phyloP scores from a whole-genome alignment of 2,113 vertebrate species.

The Sturnus vulgaris region DNA sequence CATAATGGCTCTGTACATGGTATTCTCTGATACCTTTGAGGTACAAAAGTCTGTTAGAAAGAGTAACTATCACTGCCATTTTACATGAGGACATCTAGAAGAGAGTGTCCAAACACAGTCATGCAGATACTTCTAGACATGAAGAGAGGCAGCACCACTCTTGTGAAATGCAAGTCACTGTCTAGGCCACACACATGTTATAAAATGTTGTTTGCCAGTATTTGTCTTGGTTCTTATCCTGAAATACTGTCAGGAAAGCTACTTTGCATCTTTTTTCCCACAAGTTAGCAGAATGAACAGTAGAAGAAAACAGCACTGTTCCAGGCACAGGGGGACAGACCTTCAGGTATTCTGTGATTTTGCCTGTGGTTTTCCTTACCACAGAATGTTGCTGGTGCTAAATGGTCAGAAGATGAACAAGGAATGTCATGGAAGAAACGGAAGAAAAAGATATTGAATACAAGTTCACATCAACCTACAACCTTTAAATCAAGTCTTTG shows the following conservation, averaged over 20 bases:
- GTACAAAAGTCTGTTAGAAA: neutral
- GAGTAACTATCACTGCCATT: neutral
- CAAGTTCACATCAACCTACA: neutral
- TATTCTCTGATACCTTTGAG: neutral
- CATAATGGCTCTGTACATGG: rapidly evolving
- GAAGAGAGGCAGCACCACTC: neutral
- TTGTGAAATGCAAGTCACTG: neutral
- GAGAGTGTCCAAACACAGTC: rapidly evolving
- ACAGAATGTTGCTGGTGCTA: neutral
- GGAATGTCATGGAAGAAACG: neutral
- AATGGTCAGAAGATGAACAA: neutral
- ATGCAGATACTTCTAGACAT: neutral
- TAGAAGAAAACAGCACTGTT: neutral
- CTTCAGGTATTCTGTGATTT: neutral
- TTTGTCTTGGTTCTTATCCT: neutral
- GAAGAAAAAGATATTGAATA: neutral
- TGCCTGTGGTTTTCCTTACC: neutral
- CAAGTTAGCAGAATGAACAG: neutral
- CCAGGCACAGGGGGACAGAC: neutral
- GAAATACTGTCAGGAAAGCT: neutral
- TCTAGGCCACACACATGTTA: neutral
- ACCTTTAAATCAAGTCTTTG: neutral
- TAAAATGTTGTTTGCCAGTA: neutral
- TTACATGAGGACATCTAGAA: neutral
- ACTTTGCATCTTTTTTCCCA: neutral